Evolutionary conservation across 2,888 invertebrate genomes (phyloP).

Genomic region (Lasioglossum figueresi): DNA sequence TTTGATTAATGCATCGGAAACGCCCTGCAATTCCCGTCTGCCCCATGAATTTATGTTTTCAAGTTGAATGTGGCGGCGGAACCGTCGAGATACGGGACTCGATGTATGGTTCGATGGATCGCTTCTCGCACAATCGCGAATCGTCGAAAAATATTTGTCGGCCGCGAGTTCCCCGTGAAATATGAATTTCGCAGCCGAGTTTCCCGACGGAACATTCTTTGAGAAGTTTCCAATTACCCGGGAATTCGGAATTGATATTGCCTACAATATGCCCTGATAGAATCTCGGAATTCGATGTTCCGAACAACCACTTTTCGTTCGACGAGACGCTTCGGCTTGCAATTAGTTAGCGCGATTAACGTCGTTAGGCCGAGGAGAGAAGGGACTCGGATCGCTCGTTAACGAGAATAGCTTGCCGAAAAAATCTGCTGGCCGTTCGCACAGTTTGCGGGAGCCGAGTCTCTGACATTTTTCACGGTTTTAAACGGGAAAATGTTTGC

Average conservation of each 20-base stretch:
- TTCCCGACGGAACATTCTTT: not conserved
- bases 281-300: not conserved
- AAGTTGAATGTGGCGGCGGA: slow-evolving; percentile 47
- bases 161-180: not conserved
- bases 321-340: not conserved
- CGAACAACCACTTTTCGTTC: not conserved
- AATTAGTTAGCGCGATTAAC: not conserved
- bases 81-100: slow-evolving; percentile 1
- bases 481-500: not conserved
- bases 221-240: not conserved
- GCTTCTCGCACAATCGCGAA: not conserved
- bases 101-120: not conserved
- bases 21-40: slow-evolving; percentile 30
- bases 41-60: slow-evolving; percentile 49
- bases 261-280: not conserved
- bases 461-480: not conserved
- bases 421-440: not conserved
- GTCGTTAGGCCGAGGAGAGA: not conserved
- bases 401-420: not conserved
- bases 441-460: not conserved
- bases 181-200: not conserved
- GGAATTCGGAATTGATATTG: not conserved
- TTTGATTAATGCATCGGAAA: slow-evolving; percentile 34
- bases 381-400: not conserved
- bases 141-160: not conserved